Conservation (phyloP, 2,797 vertebrate species). For the Sebastes steindachneri region DNA sequence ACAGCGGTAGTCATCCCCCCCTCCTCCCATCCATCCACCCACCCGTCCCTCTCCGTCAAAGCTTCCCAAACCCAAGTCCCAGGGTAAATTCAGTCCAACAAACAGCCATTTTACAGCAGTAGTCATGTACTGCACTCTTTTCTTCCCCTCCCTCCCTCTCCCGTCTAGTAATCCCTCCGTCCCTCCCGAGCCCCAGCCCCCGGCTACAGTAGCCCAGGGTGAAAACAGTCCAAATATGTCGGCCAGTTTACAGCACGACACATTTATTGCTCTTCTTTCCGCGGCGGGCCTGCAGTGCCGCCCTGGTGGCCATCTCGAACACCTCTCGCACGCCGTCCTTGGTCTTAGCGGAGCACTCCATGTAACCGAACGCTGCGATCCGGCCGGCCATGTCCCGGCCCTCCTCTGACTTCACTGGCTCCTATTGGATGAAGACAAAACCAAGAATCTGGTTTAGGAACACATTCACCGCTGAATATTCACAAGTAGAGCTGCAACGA, state of each 20-base stretch:
- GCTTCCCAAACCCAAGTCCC: slow-evolving; percentile 48
- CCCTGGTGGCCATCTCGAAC: slow-evolving; percentile 99
- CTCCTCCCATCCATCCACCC: background rate
- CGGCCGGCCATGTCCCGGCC: slow-evolving; percentile 95
- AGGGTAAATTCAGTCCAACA: slow-evolving; percentile 70
- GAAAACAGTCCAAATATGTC: slow-evolving; percentile 73
- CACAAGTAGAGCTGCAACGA: too few species aligned
- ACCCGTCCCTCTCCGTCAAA: slow-evolving; percentile 28
- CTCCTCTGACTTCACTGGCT: slow-evolving; percentile 97
- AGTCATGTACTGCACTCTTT: slow-evolving; percentile 69
- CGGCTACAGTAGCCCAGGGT: slow-evolving; percentile 54
- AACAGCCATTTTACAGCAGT: slow-evolving; percentile 70
- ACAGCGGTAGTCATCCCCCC: slow-evolving; percentile 27
- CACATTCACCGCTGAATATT: background rate
- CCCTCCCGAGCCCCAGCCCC: slow-evolving; percentile 61
- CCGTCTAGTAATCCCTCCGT: slow-evolving; percentile 70
- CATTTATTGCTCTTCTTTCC: slow-evolving; percentile 96
- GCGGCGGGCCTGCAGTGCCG: slow-evolving; percentile 95
- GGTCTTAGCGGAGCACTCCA: slow-evolving; percentile 99
- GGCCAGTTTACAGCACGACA: slow-evolving; percentile 89
- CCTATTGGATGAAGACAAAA: slow-evolving; percentile 77
- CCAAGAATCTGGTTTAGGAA: background rate
- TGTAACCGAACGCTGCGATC: slow-evolving; percentile 96
- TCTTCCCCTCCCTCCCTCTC: slow-evolving; percentile 79
- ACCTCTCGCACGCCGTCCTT: slow-evolving; percentile 99